These are phyloP conservation scores for Lichenostomus cassidix DNA, from an alignment of 2,113 vertebrate species.

Conservation along the genomic window DNA sequence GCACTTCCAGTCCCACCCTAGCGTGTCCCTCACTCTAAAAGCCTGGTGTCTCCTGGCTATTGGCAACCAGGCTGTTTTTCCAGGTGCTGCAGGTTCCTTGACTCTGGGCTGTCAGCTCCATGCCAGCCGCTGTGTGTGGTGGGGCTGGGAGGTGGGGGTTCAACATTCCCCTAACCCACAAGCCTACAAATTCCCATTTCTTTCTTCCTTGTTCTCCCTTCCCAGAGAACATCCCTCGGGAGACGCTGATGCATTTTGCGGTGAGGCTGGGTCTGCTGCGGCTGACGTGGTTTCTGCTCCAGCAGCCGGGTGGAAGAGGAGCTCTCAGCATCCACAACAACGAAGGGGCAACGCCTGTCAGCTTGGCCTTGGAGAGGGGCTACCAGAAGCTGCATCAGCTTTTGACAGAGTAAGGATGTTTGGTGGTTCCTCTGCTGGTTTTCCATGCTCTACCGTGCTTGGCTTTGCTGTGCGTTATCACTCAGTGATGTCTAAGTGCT, in stretches of 20 bases:
- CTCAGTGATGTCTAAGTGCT: neutral
- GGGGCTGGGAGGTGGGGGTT: neutral
- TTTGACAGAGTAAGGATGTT: conserved; percentile 80
- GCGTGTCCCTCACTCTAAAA: fast-evolving
- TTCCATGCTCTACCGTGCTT: neutral
- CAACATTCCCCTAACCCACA: neutral
- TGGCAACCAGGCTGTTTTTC: neutral
- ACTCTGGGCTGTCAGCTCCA: neutral
- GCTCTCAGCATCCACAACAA: conserved; percentile 85
- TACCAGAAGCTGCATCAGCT: conserved; percentile 80
- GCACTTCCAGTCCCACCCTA: neutral
- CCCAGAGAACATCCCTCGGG: conserved; percentile 83
- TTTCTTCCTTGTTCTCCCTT: neutral
- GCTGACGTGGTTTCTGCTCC: conserved; percentile 84
- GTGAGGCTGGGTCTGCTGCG: conserved; percentile 85
- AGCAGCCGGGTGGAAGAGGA: conserved; percentile 84
- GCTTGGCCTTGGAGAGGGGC: conserved; percentile 83
- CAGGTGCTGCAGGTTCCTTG: conserved; percentile 1
- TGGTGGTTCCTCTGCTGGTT: neutral
- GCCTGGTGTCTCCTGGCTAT: neutral
- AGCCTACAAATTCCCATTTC: neutral
- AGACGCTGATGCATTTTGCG: conserved; percentile 93
- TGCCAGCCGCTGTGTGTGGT: neutral
- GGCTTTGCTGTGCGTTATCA: neutral
- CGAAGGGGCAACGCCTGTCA: conserved; percentile 85